These are phyloP conservation scores for Silurus aristotelis DNA, from an alignment of 2,797 vertebrate species.

Conservation along the genomic window DNA sequence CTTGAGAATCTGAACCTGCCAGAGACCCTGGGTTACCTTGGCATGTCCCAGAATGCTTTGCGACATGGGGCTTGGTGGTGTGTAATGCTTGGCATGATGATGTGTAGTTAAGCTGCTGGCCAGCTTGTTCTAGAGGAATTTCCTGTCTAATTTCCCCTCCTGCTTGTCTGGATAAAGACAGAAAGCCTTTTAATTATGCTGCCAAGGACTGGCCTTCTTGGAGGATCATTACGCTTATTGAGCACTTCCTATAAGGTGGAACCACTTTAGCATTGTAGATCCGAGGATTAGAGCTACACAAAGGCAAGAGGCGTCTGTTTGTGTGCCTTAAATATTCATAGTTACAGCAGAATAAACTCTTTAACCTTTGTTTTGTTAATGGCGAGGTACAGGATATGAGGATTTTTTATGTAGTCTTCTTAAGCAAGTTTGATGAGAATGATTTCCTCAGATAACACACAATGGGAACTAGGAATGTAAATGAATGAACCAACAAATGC, in stretches of 20 bases:
- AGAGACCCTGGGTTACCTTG: conserved; percentile 54
- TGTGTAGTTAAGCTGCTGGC: conserved; percentile 73
- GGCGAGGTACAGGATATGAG: background rate
- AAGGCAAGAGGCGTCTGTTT: conserved; percentile 34
- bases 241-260: conserved; percentile 79
- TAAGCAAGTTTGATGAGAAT: conserved; percentile 21
- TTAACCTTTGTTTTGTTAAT: conserved; percentile 21
- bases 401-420: background rate
- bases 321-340: conserved; percentile 28
- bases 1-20: conserved; percentile 30
- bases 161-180: conserved; percentile 62
- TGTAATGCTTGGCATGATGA: conserved; percentile 65
- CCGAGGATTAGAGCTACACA: conserved; percentile 49
- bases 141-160: conserved; percentile 76
- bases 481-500: background rate
- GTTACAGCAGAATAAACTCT: conserved; percentile 34
- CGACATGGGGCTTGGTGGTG: conserved; percentile 53
- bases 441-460: background rate
- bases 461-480: background rate
- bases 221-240: conserved; percentile 81
- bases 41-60: conserved; percentile 56
- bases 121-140: conserved; percentile 79
- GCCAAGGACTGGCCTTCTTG: conserved; percentile 71
- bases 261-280: conserved; percentile 60
- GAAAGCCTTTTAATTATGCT: conserved; percentile 79